These are phyloP conservation scores for Actenoides lindsayi DNA, from an alignment of 2,113 vertebrate species.

Conservation along the genomic window DNA sequence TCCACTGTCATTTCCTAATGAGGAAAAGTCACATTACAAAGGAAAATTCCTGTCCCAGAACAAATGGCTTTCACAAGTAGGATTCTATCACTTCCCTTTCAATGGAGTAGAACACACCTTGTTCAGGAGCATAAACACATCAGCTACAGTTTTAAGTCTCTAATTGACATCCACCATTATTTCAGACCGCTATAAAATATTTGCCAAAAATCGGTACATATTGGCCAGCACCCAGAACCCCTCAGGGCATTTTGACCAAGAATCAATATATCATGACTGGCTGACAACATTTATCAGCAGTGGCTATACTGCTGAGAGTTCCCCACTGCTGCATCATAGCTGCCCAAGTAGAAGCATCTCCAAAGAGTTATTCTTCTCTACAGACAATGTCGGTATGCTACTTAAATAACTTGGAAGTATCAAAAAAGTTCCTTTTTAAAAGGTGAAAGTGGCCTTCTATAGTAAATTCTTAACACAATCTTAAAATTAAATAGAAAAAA, in stretches of 20 bases:
- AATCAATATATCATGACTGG: not conserved
- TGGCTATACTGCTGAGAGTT: not conserved
- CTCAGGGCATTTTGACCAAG: not conserved
- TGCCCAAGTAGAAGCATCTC: not conserved
- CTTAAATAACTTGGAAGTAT: not conserved
- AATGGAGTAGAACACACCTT: not conserved
- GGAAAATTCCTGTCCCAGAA: not conserved
- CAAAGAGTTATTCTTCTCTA: not conserved
- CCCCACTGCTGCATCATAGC: not conserved
- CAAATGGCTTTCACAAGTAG: not conserved
- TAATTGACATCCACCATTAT: not conserved
- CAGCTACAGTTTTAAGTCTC: not conserved
- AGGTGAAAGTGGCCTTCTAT: not conserved
- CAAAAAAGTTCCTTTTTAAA: not conserved
- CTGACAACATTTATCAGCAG: not conserved
- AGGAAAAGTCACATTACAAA: not conserved
- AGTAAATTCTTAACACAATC: not conserved
- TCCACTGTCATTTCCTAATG: not conserved
- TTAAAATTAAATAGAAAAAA: not conserved
- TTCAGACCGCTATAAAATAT: not conserved
- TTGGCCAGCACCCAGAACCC: not conserved
- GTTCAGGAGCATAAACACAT: not conserved
- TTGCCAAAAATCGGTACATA: not conserved
- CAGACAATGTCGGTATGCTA: not conserved
- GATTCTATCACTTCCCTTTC: not conserved